These are phyloP conservation scores for Anomalospiza imberbis DNA, from an alignment of 2,797 vertebrate genomes.

Conservation along the genomic window DNA sequence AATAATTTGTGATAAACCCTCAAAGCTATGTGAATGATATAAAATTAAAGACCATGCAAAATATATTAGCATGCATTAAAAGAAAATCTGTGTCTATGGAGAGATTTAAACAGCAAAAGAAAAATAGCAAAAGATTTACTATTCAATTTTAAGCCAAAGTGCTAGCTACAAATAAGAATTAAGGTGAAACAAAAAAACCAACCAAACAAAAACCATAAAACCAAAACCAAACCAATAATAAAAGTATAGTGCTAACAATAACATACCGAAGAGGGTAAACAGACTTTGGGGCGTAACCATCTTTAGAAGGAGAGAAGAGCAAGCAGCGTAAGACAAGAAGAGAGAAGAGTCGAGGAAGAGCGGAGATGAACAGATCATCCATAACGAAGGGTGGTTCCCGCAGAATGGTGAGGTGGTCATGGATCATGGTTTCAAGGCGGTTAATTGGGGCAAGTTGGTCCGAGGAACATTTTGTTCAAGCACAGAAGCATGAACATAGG, in stretches of 20 bases:
- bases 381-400: slow-evolving; percentile 98
- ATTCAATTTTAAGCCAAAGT: slow-evolving; percentile 84
- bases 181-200: slow-evolving; percentile 81
- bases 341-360: slow-evolving; percentile 99
- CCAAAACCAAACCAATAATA: slow-evolving; percentile 86
- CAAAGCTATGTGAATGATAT: slow-evolving; percentile 88
- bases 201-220: slow-evolving; percentile 43
- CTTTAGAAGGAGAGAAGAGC: slow-evolving; percentile 99
- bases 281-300: slow-evolving; percentile 99
- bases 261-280: slow-evolving; percentile 99
- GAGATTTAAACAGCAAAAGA: slow-evolving; percentile 83
- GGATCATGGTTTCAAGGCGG: slow-evolving; percentile 93
- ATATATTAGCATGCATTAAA: slow-evolving; percentile 89
- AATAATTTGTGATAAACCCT: slow-evolving; percentile 85
- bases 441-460: slow-evolving; percentile 92
- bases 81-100: slow-evolving; percentile 83
- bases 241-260: slow-evolving; percentile 97
- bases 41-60: slow-evolving; percentile 90
- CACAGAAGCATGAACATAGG: slow-evolving; percentile 87
- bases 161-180: slow-evolving; percentile 86
- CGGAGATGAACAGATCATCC: slow-evolving; percentile 99
- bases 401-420: slow-evolving; percentile 99
- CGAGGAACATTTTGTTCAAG: slow-evolving; percentile 90
- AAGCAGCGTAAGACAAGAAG: slow-evolving; percentile 99
- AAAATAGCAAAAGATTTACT: slow-evolving; percentile 83